phyloP scores from a whole-genome alignment of 2,113 vertebrate genomes.

The Cranoglanis bouderius region DNA sequence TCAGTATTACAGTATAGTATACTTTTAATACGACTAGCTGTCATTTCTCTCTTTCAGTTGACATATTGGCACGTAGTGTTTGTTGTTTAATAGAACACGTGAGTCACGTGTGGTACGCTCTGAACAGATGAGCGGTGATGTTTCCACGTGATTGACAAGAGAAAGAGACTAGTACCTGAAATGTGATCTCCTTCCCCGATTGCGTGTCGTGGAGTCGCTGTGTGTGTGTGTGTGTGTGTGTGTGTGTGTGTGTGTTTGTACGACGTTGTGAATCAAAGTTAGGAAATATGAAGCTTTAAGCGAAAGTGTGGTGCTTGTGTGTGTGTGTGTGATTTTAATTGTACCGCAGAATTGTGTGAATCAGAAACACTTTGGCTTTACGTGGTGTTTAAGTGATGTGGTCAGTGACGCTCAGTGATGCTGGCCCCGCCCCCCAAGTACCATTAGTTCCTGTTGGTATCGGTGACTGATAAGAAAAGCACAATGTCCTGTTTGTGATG shows the following conservation, averaged over 20 bases:
- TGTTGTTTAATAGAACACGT: neutral
- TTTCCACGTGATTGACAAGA: neutral
- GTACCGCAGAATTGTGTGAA: neutral
- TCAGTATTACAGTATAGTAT: too few species aligned
- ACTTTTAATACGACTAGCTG: too few species aligned
- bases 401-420: neutral
- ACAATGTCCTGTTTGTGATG: neutral
- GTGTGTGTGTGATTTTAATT: neutral
- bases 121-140: neutral
- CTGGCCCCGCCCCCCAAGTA: neutral
- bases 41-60: too few species aligned
- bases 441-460: neutral
- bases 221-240: neutral
- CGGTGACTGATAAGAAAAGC: neutral
- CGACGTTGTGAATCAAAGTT: neutral
- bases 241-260: neutral
- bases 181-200: neutral
- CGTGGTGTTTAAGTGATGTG: neutral
- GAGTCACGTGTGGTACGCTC: neutral
- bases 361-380: neutral
- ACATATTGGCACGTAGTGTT: neutral
- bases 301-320: neutral
- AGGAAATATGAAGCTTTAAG: conserved; percentile 8
- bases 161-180: neutral
- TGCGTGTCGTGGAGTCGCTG: neutral